These are phyloP conservation scores for Strigamia maritima DNA, from an alignment of 2,888 invertebrate species.

Conservation along the genomic window DNA sequence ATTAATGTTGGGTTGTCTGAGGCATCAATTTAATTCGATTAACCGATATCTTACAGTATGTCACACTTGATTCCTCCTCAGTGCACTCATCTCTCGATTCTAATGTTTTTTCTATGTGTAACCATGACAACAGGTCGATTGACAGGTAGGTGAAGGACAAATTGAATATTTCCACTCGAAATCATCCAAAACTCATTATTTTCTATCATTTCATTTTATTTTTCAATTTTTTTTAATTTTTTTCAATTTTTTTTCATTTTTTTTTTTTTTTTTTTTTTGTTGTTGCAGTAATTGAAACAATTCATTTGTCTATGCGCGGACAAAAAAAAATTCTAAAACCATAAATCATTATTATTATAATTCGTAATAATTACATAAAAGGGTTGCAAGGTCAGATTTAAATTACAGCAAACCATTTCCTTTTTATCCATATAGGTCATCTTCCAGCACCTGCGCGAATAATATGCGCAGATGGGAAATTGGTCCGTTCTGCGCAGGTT, in stretches of 20 bases:
- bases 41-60: not conserved
- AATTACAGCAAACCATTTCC: not conserved
- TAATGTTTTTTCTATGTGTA: not conserved
- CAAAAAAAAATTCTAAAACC: not conserved
- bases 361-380: not conserved
- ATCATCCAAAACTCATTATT: too few relatives aligned
- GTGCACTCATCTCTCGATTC: not conserved
- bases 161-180: too few relatives aligned
- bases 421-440: not conserved
- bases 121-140: not conserved
- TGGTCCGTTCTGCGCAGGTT: slow-evolving; percentile 48
- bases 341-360: not conserved
- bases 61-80: not conserved
- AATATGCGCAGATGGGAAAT: not conserved
- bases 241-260: too few relatives aligned
- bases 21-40: not conserved
- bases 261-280: too few relatives aligned
- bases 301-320: not conserved
- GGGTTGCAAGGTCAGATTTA: not conserved
- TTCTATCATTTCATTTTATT: too few relatives aligned
- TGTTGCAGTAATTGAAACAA: too few relatives aligned
- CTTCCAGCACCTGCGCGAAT: not conserved
- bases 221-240: too few relatives aligned
- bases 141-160: not conserved
- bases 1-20: not conserved